These are phyloP conservation scores for Porites cylindrica DNA, from an alignment of 92 coral and sea anemone genomes.

Conservation along the genomic window DNA sequence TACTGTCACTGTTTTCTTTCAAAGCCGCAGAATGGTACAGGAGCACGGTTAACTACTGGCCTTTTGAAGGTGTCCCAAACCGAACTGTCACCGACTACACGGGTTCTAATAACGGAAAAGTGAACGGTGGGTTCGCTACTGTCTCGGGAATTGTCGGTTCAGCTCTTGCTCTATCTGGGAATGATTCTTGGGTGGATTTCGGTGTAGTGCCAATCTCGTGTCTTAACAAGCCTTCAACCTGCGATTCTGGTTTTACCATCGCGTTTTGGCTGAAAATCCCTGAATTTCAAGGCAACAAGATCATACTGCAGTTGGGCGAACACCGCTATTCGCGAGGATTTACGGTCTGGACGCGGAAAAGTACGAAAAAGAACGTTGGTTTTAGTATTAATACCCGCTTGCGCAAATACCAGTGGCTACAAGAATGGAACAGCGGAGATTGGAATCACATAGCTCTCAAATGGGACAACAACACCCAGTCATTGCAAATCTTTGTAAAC, in stretches of 20 bases:
- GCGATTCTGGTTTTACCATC: conserved; percentile 79
- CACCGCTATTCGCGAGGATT: conserved; percentile 87
- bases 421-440: conserved; percentile 63
- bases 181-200: conserved; percentile 67
- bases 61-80: conserved; percentile 73
- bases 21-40: conserved; percentile 87
- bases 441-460: conserved; percentile 90
- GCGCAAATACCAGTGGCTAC: conserved; percentile 38
- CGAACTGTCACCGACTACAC: conserved; percentile 62
- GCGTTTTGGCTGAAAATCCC: conserved; percentile 91
- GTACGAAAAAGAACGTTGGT: conserved; percentile 54
- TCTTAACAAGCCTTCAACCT: conserved; percentile 77
- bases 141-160: conserved; percentile 89
- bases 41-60: conserved; percentile 85
- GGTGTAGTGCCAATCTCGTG: conserved; percentile 81
- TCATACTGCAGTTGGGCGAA: conserved; percentile 88
- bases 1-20: conserved; percentile 72
- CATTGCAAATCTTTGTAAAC: conserved; percentile 74
- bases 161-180: conserved; percentile 80
- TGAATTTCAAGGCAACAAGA: conserved; percentile 69
- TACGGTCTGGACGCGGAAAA: conserved; percentile 81
- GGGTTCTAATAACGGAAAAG: conserved; percentile 69
- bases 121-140: conserved; percentile 63
- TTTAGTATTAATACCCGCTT: conserved; percentile 69
- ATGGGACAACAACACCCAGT: conserved; percentile 60